phyloP scores from a whole-genome alignment of 2,888 invertebrate species.

The Dicranocentrus wangi region DNA sequence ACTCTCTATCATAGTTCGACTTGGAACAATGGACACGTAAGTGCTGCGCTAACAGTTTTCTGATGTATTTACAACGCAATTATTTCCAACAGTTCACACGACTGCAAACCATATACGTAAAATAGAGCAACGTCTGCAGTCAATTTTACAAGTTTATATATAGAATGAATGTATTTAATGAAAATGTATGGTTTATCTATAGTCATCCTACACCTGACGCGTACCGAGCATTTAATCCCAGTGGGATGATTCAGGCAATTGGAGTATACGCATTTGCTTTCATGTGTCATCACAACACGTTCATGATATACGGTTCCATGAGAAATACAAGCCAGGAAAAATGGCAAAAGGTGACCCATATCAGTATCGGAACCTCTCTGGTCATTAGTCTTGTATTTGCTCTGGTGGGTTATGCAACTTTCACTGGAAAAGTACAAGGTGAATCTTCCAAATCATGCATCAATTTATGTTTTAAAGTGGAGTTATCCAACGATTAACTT shows the following conservation, averaged over 20 bases:
- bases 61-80: too few relatives aligned
- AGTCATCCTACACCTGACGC: slow-evolving; percentile 81
- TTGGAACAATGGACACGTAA: slow-evolving; percentile 81
- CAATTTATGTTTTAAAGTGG: too few relatives aligned
- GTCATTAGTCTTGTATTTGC: slow-evolving; percentile 84
- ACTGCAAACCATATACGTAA: too few relatives aligned
- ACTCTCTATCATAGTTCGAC: slow-evolving; percentile 80
- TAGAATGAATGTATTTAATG: not conserved
- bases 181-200: slow-evolving; percentile 72
- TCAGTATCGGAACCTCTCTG: slow-evolving; percentile 84
- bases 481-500: too few relatives aligned
- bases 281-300: slow-evolving; percentile 93
- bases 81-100: too few relatives aligned
- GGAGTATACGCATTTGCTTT: slow-evolving; percentile 92
- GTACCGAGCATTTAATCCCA: slow-evolving; percentile 83
- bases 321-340: slow-evolving; percentile 83
- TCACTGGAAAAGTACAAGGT: slow-evolving; percentile 86
- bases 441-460: too few relatives aligned
- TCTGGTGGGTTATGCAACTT: slow-evolving; percentile 86
- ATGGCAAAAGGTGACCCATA: slow-evolving; percentile 88
- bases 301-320: slow-evolving; percentile 87
- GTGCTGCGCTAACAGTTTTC: slow-evolving; percentile 74
- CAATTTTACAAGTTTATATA: not conserved
- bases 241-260: slow-evolving; percentile 83
- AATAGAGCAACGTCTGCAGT: too few relatives aligned